Evolutionary conservation across 1,140 invertebrate genomes (phyloP), one percentile per base, ranked within the genome.

Genomic region (Neomicropteryx cornuta): DNA sequence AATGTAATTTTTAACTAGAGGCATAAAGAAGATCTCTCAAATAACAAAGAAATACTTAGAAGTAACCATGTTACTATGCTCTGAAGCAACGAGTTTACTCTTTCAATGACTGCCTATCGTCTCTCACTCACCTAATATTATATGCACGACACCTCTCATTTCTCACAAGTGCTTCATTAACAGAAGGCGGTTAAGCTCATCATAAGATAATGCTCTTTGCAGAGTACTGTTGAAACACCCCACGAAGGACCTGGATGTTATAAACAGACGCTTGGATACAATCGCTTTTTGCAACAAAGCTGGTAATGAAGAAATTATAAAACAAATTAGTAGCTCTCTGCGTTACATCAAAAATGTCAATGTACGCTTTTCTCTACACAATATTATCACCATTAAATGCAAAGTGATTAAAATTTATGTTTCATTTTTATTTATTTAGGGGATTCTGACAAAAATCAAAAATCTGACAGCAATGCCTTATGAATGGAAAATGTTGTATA

Each of bases 401-500:
- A 39, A 48, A 49, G 33, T 45, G 52, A 2, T 19, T 18, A 14
- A 3, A 33, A 44, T 39, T 14, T 36, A 27, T 33, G 10, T 35
- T 22, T 39, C 38, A 30, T 38, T 39, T 32, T 45, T 35, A 40
- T 14, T 33, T 44, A 50, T 58, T 34, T 53, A 72, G 66, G 60
- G 60, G 14, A 71, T 78, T 32, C 46, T 80, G 19, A 51, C 60
- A 2, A 73, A 73, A 56, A 75, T 81, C 43, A 67, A 70, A 49
- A 71, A 73, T 10, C 56, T 75, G 1, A 71, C 75, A 49, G 77
- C 75, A 2, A 75, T 72, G 43, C 48, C 70, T 6, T 63, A 64
- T 18, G 78, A 83, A 44, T 86, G 81, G 82, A 73, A 73, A 45
- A 71, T 68, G 34, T 53, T 81, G 14, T 71, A 77, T 41, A 72